Conservation (phyloP, 2,888 invertebrate genomes). For the Keiferia lycopersicella region DNA sequence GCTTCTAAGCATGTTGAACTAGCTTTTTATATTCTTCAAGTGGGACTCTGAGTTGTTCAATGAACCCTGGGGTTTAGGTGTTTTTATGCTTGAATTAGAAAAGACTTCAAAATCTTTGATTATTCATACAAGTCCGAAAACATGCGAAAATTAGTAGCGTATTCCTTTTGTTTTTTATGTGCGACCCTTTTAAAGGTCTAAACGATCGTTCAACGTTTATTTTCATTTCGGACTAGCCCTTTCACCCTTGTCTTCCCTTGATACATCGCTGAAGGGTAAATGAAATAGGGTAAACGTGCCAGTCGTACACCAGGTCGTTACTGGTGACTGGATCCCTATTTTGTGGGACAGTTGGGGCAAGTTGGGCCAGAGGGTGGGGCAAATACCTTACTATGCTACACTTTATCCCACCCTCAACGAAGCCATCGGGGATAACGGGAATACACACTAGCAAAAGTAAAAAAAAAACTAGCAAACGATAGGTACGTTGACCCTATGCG, state of each 20-base stretch:
- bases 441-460: no score
- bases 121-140: background rate
- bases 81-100: no score
- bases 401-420: no score
- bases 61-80: no score
- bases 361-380: no score
- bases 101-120: background rate
- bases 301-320: background rate
- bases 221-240: constrained; percentile 68
- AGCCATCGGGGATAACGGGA: no score
- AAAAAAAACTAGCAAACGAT: no score
- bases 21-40: no score
- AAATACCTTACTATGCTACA: no score
- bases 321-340: background rate
- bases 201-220: constrained; percentile 71
- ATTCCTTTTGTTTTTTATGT: constrained; percentile 49
- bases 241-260: constrained; percentile 74
- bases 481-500: constrained; percentile 38
- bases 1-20: background rate
- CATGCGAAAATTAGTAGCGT: constrained; percentile 23
- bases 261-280: constrained; percentile 72
- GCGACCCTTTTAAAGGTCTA: constrained; percentile 55
- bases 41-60: no score
- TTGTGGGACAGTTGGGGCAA: no score
- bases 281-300: constrained; percentile 56